A percentile compares a stretch with the other conserved stretches of the same genome.
Conservation (phyloP, 2,888 invertebrate species). For the Ennomos fuscantarius region DNA sequence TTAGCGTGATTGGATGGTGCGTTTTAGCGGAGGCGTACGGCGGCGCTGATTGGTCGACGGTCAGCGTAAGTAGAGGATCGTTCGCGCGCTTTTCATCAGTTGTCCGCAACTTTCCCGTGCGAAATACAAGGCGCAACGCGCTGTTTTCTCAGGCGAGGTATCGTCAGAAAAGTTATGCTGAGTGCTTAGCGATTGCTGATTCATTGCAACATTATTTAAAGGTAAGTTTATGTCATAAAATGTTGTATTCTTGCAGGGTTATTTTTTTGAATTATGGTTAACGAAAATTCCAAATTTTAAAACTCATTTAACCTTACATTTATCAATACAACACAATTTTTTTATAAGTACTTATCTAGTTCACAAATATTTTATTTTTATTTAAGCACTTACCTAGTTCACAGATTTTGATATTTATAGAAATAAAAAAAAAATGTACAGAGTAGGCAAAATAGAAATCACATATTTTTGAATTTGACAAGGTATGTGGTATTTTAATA, state of each 20-base stretch:
- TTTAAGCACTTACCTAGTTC: no score
- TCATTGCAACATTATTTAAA: constrained; percentile 36
- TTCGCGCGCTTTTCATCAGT: constrained; percentile 80
- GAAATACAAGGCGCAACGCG: constrained; percentile 39
- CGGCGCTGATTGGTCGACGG: constrained; percentile 61
- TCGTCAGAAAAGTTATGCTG: constrained; percentile 62
- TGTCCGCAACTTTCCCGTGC: constrained; percentile 67
- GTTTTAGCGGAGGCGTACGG: constrained; percentile 67
- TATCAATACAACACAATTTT: no score
- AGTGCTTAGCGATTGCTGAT: constrained; percentile 49
- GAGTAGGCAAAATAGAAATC: no score
- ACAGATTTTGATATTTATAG: no score
- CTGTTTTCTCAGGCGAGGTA: constrained; percentile 45
- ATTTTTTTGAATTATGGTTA: neutral
- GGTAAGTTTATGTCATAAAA: constrained; percentile 48
- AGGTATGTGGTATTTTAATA: neutral
- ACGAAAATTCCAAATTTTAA: neutral
- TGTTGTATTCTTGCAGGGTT: neutral
- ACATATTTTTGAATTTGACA: no score
- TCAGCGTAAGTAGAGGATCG: constrained; percentile 73
- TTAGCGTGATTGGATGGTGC: constrained; percentile 62
- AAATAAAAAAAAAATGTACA: no score
- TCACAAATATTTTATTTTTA: neutral
- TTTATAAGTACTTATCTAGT: no score
- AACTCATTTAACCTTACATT: no score